phyloP scores from a whole-genome alignment of 2,113 vertebrate genomes.

The Mormyrus iriodes region DNA sequence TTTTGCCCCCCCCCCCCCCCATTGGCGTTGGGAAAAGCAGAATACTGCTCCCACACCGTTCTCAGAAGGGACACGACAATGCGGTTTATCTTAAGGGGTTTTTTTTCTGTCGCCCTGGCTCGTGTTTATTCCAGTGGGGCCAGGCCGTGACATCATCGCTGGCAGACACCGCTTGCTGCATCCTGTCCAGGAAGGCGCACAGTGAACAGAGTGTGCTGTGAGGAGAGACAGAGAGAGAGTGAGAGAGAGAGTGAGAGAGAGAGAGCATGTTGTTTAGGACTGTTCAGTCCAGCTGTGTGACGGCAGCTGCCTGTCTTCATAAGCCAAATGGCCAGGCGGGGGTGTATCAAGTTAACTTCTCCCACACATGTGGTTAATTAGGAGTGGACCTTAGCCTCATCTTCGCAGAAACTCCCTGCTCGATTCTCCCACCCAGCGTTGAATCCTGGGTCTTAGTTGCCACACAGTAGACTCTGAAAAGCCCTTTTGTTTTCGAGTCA shows the following conservation, averaged over 20 bases:
- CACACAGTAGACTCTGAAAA: not conserved
- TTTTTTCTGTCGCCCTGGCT: conserved; percentile 25
- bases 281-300: conserved; percentile 36
- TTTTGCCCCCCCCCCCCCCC: not conserved
- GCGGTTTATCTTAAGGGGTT: conserved; percentile 27
- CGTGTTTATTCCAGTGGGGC: conserved; percentile 14
- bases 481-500: not conserved
- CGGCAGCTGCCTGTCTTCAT: conserved; percentile 48
- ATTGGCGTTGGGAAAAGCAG: not conserved
- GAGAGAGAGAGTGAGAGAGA: conserved; percentile 8
- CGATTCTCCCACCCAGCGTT: not conserved
- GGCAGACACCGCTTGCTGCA: conserved; percentile 42
- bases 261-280: not conserved
- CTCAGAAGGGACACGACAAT: not conserved
- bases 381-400: conserved; percentile 10
- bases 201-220: conserved; percentile 21
- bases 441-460: not conserved
- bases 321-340: conserved; percentile 35
- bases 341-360: conserved; percentile 1
- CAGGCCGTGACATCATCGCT: conserved; percentile 58
- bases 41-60: not conserved
- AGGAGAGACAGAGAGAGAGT: not conserved
- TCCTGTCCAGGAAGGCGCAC: conserved; percentile 53
- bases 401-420: not conserved
- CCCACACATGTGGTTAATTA: conserved; percentile 34